Evolutionary conservation across 2,888 invertebrate genomes (phyloP), one percentile per base, ranked within the genome.

Genomic region (Anagyrus pseudococci): DNA sequence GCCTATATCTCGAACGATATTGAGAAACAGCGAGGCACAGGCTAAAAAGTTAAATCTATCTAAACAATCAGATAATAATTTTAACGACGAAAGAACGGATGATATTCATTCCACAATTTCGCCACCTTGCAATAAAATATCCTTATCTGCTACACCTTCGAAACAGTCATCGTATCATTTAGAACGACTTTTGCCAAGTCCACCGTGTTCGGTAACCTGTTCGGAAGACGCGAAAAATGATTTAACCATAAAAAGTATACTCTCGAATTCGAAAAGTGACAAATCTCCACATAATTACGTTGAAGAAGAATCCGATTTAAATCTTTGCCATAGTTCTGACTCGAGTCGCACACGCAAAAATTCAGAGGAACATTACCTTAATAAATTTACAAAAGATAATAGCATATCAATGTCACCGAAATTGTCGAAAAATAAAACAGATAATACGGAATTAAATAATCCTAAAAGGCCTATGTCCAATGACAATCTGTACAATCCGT

Each of bases 111-210:
- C 64, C 10, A 66, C 65, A 48, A 41, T 82, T 77, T 90, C 90
- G 6, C 89, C 90, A 2, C 88, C 88, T 71, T 89, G 89, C 2
- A 89, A 89, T 70, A 89, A 89, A 20, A 86, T 89, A 59, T 88
- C 89, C 2, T 76, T 69, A 46, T 72, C 72, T 0, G 70, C 73
- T 0, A 63, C 75, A 1, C 68, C 73, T 6, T 69, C 71, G 15
- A 75, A 73, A 52, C 70, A 73, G 25, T 72, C 76, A 0, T 72
- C 73, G 2, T n/a, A n/a, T n/a, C 74, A 87, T 76, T 79, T 89
- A 62, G 89, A 90, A 75, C 84, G 88, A 13, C 77, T 89, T 7
- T 79, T 89, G 19, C 86, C 88, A 0, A 90, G 90, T 77, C 89
- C 89, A 0, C 89, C 80, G 0, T 78, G 78, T 62, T 77, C 89